These are phyloP conservation scores for Wasmannia auropunctata DNA, from an alignment of 1,140 invertebrate genomes.

Conservation along the genomic window DNA sequence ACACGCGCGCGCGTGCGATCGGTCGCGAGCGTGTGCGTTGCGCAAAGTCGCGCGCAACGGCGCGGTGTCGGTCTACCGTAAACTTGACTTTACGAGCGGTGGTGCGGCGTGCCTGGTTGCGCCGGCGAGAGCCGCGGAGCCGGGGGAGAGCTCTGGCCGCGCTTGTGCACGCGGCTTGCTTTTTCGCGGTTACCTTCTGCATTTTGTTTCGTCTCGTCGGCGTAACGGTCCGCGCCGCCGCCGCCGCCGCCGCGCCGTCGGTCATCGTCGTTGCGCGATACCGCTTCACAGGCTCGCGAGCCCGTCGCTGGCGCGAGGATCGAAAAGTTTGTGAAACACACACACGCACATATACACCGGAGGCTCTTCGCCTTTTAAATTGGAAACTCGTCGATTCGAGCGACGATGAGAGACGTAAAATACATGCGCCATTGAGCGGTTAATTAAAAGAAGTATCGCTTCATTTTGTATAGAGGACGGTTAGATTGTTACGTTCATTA, in stretches of 20 bases:
- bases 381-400: neutral
- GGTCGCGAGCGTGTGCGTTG: constrained; percentile 73
- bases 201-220: constrained; percentile 77
- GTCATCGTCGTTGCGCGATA: constrained; percentile 36
- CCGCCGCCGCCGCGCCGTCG: too few species aligned
- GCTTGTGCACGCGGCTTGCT: constrained; percentile 61
- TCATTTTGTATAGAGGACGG: neutral
- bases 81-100: constrained; percentile 78
- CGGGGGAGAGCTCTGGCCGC: neutral
- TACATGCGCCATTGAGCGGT: neutral
- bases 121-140: neutral
- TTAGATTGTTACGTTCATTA: neutral
- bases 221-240: constrained; percentile 78
- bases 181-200: constrained; percentile 75
- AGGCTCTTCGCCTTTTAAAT: neutral
- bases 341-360: too few species aligned
- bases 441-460: neutral
- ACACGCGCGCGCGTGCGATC: neutral
- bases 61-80: constrained; percentile 78
- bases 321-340: constrained; percentile 15
- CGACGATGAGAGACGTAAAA: neutral
- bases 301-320: neutral
- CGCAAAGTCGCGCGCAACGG: constrained; percentile 73
- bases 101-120: neutral
- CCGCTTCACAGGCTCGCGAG: neutral